Evolutionary conservation across 2,888 invertebrate genomes (phyloP), one percentile per base, ranked within the genome.

Genomic region (Pyrgus malvae): DNA sequence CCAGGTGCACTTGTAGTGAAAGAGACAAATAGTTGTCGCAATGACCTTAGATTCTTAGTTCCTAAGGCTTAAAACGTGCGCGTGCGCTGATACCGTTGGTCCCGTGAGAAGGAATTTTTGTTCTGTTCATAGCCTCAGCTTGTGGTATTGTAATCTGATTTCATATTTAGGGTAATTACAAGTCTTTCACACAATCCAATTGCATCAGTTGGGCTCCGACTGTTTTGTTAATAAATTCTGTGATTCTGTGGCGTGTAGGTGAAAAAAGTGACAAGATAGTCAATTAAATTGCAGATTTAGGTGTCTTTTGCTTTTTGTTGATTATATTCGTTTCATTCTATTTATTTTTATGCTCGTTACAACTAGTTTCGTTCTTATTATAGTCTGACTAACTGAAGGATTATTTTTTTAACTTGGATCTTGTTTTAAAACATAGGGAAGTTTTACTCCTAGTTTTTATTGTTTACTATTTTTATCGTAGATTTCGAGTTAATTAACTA

Each of bases 51-150:
- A n/a, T n/a, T n/a, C n/a, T n/a, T n/a, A n/a, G n/a, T n/a, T n/a
- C n/a, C n/a, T n/a, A n/a, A n/a, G n/a, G n/a, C n/a, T n/a, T n/a
- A n/a, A n/a, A 67, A 69, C 65, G 73, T 81, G 84, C 83, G 81
- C 80, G 79, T 80, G 81, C 78, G 78, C 68, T 70, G 72, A 65
- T 83, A 83, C 85, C 81, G 83, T 84, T 83, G 82, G 69, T 69
- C 68, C 78, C 81, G 85, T 83, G 83, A 83, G 84, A 83, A 83
- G 84, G 80, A 79, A 86, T 88, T 86, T 81, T 79, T 78, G 73
- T 77, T 68, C 69, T 70, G 68, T 72, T 72, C 73, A 65, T 69
- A 71, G 42, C 37, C 62, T 62, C 74, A 74, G 72, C 74, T 75
- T 78, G 70, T 70, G 60, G 71, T 74, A 74, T 76, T 72, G 69